Base-by-base conservation (phyloP, 2,113 vertebrate genomes). In the Numenius arquata region DNA sequence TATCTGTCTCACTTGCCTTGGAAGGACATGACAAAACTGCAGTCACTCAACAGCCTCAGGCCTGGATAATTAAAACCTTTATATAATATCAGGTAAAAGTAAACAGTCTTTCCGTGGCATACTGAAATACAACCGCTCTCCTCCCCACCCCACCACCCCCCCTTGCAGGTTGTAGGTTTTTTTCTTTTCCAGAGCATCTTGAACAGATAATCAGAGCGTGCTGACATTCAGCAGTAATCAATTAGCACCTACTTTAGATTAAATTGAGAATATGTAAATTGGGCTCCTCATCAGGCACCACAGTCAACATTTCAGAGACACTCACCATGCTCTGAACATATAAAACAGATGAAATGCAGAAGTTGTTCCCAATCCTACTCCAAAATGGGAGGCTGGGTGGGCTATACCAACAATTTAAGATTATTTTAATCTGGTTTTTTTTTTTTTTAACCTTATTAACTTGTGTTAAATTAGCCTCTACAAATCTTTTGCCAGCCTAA, bases 181-280 rank as follows among this genome's bases (percentile, higher is more conserved):
- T 93, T 95, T 74, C 68, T 86, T 96, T 94, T 88, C 88, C 95
- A 95, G 92, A 98, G 97, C 97, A 98, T 98, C 97, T 97, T 97
- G 97, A 98, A 97, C 96, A 97, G 98, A 98, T 98, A 98, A 98
- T 98, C 98, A 98, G 98, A 98, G 97, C 97, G 71, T 98, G 98
- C 97, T 97, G 97, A 98, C 98, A 98, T 98, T 98, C 98, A 98
- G 97, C 97, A 97, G 98, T 98, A 98, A 98, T 98, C 98, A 98
- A 98, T 98, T 98, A 98, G 98, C 98, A 97, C 97, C 98, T 98
- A 98, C 97, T 98, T 98, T 98, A 98, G 97, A 98, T 98, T 98
- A 98, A 98, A 98, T 98, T 98, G 98, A 98, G 98, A 98, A 98
- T 98, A 98, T 98, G 98, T 98, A 98, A 98, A 98, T 98, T 90